A percentile compares a stretch with the other conserved stretches of the same genome.
Conservation (phyloP, 2,113 vertebrate species). For the Lagopus muta region DNA sequence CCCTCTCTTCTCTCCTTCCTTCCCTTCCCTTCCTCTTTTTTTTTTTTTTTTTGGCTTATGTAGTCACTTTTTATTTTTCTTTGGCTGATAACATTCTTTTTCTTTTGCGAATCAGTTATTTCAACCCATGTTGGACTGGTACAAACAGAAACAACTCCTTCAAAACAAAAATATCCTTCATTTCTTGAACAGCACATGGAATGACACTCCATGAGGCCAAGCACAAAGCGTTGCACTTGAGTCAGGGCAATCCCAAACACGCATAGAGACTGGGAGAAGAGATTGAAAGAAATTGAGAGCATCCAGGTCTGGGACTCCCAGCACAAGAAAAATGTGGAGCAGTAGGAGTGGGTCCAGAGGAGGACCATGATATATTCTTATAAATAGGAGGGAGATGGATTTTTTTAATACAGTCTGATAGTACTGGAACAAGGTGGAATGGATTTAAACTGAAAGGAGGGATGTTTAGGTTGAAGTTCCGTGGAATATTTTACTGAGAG, state of each 20-base stretch:
- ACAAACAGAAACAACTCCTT: not conserved
- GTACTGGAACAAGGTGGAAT: not conserved
- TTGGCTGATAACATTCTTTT: not conserved
- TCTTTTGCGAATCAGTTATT: conserved; percentile 15
- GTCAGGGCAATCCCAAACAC: not conserved
- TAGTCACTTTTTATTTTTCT: not conserved
- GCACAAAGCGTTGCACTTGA: not conserved
- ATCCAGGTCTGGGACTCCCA: not conserved
- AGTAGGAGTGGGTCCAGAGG: not conserved
- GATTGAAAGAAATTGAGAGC: not conserved
- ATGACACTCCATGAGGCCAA: too few relatives aligned
- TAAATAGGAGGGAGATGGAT: not conserved
- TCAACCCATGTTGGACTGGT: conserved; percentile 3
- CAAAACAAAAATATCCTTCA: not conserved
- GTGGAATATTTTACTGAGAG: not conserved
- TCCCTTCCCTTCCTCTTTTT: not conserved
- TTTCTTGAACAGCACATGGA: not conserved
- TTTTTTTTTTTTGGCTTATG: not conserved
- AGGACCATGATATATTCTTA: not conserved
- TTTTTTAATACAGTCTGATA: not conserved
- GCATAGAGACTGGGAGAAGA: not conserved
- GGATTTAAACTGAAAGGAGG: not conserved
- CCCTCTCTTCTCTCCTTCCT: not conserved
- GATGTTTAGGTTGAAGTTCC: not conserved
- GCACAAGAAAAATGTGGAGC: not conserved